Evolutionary conservation across 2,888 invertebrate genomes (phyloP).

Genomic region (Lobophora halterata): DNA sequence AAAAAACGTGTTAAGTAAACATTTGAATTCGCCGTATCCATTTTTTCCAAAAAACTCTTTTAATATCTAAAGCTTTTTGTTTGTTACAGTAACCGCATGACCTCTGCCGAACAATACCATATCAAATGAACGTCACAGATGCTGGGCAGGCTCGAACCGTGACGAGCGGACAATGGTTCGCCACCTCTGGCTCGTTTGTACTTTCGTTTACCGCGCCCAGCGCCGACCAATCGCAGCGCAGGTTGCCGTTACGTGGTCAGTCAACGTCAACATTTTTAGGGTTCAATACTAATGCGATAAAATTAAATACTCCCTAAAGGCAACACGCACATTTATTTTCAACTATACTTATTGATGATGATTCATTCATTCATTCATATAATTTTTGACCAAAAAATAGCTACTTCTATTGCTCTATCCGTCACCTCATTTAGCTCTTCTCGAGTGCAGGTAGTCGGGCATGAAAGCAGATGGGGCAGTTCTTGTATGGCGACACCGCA

Average conservation of each 20-base stretch:
- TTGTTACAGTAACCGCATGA: conserved; percentile 19
- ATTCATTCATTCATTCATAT: too few relatives aligned
- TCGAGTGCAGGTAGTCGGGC: too few relatives aligned
- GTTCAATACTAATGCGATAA: conserved; percentile 19
- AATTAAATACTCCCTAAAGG: too few relatives aligned
- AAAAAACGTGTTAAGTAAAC: conserved; percentile 22
- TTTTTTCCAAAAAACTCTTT: conserved; percentile 20
- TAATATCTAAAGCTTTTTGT: conserved; percentile 18
- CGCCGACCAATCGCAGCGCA: conserved; percentile 37
- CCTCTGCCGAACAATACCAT: conserved; percentile 50
- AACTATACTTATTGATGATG: too few relatives aligned
- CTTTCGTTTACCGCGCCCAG: conserved; percentile 37
- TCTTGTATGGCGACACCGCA: too few relatives aligned
- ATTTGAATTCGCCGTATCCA: conserved; percentile 21
- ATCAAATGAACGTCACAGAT: conserved; percentile 59
- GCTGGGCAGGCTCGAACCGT: conserved; percentile 46
- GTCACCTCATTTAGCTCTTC: too few relatives aligned
- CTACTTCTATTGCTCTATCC: too few relatives aligned
- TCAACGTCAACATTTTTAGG: conserved; percentile 42
- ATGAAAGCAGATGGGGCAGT: too few relatives aligned
- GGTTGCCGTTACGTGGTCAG: conserved; percentile 36
- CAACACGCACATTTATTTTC: too few relatives aligned
- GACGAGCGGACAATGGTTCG: conserved; percentile 50
- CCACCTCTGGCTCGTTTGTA: conserved; percentile 47
- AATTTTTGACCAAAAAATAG: too few relatives aligned